These are phyloP conservation scores for Tribolium freemani DNA, from an alignment of 2,888 invertebrate species.

Conservation along the genomic window DNA sequence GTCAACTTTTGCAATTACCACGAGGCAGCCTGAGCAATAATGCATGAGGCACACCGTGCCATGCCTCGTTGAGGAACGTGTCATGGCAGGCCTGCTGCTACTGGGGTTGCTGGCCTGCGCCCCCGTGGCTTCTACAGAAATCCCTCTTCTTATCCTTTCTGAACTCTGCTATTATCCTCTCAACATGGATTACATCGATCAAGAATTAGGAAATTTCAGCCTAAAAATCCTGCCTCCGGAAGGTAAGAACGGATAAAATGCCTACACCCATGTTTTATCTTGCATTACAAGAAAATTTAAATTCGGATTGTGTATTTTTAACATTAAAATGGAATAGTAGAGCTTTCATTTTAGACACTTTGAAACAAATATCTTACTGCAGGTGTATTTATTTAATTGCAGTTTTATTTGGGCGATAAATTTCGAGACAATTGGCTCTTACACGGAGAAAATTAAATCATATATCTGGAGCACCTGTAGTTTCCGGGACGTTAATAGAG, in stretches of 20 bases:
- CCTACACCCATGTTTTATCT: neutral
- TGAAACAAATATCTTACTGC: neutral
- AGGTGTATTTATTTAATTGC: neutral
- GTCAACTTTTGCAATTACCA: slow-evolving; percentile 9
- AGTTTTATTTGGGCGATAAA: neutral
- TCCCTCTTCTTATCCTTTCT: slow-evolving; percentile 69
- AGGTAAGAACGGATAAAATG: slow-evolving; percentile 58
- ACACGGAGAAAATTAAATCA: slow-evolving; percentile 1
- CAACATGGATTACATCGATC: slow-evolving; percentile 75
- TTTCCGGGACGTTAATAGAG: neutral
- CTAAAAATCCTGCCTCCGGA: slow-evolving; percentile 65
- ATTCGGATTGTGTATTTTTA: too few relatives aligned
- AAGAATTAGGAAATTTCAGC: slow-evolving; percentile 73
- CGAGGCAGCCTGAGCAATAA: slow-evolving; percentile 27
- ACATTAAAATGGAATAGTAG: too few relatives aligned
- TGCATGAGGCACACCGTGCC: slow-evolving; percentile 49
- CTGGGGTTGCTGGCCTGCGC: slow-evolving; percentile 72
- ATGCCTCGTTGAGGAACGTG: slow-evolving; percentile 63
- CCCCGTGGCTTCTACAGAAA: slow-evolving; percentile 69
- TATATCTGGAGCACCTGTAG: neutral
- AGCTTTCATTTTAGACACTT: neutral
- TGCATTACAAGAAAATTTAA: too few relatives aligned
- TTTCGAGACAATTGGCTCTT: neutral
- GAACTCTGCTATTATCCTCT: slow-evolving; percentile 69
- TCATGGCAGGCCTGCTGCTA: slow-evolving; percentile 70